phyloP scores from a whole-genome alignment of 2,888 invertebrate genomes.

The Leptopterna dolabrata region DNA sequence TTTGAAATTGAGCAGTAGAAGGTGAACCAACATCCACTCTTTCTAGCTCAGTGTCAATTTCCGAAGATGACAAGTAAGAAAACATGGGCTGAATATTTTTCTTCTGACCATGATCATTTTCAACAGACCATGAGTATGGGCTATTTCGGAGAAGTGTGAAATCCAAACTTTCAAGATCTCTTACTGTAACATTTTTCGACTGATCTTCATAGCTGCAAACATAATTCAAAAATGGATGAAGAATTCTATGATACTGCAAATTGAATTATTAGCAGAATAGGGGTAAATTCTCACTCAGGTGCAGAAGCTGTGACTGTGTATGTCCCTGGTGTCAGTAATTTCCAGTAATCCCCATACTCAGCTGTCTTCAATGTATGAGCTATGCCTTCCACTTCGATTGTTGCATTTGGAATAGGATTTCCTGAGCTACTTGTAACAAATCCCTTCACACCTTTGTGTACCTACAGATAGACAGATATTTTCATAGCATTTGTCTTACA shows the following conservation, averaged over 20 bases:
- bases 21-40: slow-evolving; percentile 78
- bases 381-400: slow-evolving; percentile 80
- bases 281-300: slow-evolving; percentile 71
- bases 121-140: slow-evolving; percentile 84
- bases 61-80: slow-evolving; percentile 75
- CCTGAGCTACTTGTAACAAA: slow-evolving; percentile 87
- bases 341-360: slow-evolving; percentile 90
- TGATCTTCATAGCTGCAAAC: slow-evolving; percentile 73
- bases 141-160: slow-evolving; percentile 85
- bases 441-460: slow-evolving; percentile 87
- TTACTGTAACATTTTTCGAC: slow-evolving; percentile 74
- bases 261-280: not conserved
- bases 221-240: slow-evolving; percentile 61
- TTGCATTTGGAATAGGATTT: slow-evolving; percentile 77
- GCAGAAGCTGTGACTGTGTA: slow-evolving; percentile 83
- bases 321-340: slow-evolving; percentile 85
- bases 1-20: slow-evolving; percentile 75
- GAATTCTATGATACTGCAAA: not conserved
- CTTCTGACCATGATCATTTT: slow-evolving; percentile 78
- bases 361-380: slow-evolving; percentile 79
- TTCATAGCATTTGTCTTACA: slow-evolving; percentile 68
- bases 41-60: slow-evolving; percentile 75
- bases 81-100: slow-evolving; percentile 73
- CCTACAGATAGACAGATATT: slow-evolving; percentile 64
- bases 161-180: slow-evolving; percentile 68